Evolutionary conservation across 2,797 vertebrate species (phyloP), one percentile per base, ranked within the genome.

Genomic region (Poecilia picta): DNA sequence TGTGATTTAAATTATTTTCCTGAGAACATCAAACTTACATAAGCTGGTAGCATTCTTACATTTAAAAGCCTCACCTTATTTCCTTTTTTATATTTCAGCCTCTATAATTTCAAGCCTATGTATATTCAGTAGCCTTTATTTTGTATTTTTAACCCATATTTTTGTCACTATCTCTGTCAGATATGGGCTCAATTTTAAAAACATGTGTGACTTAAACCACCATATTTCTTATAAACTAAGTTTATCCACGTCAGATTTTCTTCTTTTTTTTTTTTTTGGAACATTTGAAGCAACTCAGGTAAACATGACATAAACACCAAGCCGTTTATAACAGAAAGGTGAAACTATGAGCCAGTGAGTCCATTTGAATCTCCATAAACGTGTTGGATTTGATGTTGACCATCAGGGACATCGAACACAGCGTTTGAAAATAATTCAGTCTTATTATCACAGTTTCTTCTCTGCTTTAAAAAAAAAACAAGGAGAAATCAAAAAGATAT

Each of bases 401-500:
- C n/a, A n/a, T n/a, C n/a, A n/a, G n/a, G n/a, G n/a, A n/a, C 36
- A 39, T 39, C 36, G 36, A 39, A 39, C 36, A 5, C 36, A 39
- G 36, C 36, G 0, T 39, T 39, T 39, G 36, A 39, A 39, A 89
- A 87, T 57, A 80, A 84, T 87, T 78, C 75, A 78, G 85, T 83
- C 31, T 83, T 70, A 85, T 81, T 72, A 59, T 33, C 71, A 82
- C 76, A 74, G 76, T 83, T 87, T 74, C n/a, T 64, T 47, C 39
- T 73, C 75, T 75, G 59, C 75, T 89, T 81, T 74, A 49, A 49
- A 28, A 79, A 53, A 77, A 77, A 72, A 28, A 77, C 73, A 43
- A 64, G 18, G 49, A 79, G 76, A 84, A 59, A 71, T 81, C 87
- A 83, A 89, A 87, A 87, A 83, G 46, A 86, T n/a, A 79, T 83